Base-by-base conservation (phyloP, 37 sponge, comb jelly and placozoan species). In the Eunapius fragilis region DNA sequence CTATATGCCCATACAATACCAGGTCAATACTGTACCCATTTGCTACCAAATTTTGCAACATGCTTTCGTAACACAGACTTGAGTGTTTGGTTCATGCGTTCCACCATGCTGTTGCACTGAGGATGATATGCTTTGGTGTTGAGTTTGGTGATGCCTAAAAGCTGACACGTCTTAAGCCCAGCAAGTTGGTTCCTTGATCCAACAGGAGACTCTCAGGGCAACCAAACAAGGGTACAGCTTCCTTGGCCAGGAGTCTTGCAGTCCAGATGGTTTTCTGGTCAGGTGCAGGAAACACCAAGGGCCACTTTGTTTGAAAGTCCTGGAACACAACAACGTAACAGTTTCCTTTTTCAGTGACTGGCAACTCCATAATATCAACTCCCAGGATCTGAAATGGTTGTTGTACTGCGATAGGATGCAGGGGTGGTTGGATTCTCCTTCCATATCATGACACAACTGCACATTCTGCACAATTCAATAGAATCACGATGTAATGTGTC, bases 361-460 rank as follows among this genome's bases (percentile, higher is more conserved):
- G 85, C 0, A 90, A 69, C 45, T 89, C 80, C 89, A 89, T 84
- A 0, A 82, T 31, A 38, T 89, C 79, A 75, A 89, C 48, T 2
- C 81, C 90, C 22, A 92, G 25, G 34, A 91, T 87, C 81, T 91
- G 81, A 69, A 92, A 92, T 26, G 85, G 85, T 12, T 71, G 68
- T 14, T 58, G 28, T 22, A 92, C 88, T 27, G 88, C 85, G 35
- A 92, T 92, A n/a, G 88, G 85, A 31, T 83, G 85, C 25, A 87
- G 85, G 22, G 85, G 88, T 0, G 92, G 88, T 50, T 30, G 36
- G 5, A 31, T 27, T 31, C 32, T 48, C 10, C 70, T 37, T 30
- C 83, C 87, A 28, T 24, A 24, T 0, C 83, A 72, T 50, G 28
- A 32, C 25, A 75, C 84, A 68, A 86, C 70, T 48, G 71, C 84